Evolutionary conservation across 2,888 invertebrate species (phyloP), one percentile per base, ranked within the genome.

Genomic region (Agelastica alni): DNA sequence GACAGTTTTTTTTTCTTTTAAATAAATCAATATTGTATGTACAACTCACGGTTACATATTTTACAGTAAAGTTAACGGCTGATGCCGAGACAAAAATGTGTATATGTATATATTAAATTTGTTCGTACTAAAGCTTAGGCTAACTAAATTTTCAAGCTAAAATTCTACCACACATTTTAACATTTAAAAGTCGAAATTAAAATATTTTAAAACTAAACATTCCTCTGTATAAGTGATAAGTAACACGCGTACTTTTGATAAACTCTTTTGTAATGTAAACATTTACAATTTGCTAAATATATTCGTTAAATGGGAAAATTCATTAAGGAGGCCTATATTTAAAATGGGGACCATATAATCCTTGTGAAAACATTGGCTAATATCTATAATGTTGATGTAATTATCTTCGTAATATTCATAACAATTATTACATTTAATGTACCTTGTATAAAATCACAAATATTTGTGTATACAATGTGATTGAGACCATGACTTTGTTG

Each of bases 361-460:
- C 37, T 26, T 26, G 16, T 34, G 26, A 16, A 14, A 46, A 46
- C 26, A 46, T 22, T 12, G 14, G 14, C 42, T 32, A 55, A 42
- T 26, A 32, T 51, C 46, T 46, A 47, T 20, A 37, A 51, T 46
- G 51, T 37, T 51, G 51, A 56, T 56, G 51, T 51, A 56, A 14
- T 28, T 46, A 36, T 22, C 12, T 54, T 46, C 37, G 18, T 48
- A 44, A 56, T 51, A 56, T 56, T 36, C 37, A 22, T 51, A 56
- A 56, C 51, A 55, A 37, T 45, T 42, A 47, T 37, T 55, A 51
- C 37, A 37, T 44, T 51, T 31, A 43, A 28, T 48, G 34, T 53
- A 53, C 53, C 42, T 53, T 53, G 53, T 53, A 37, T 43, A 44
- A 53, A 20, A 22, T 34, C 45, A 45, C 45, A 20, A 32, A 44